A percentile compares a stretch with the other conserved stretches of the same genome.
Conservation (phyloP, 2,888 invertebrate species). For the Elgonia sp. region DNA sequence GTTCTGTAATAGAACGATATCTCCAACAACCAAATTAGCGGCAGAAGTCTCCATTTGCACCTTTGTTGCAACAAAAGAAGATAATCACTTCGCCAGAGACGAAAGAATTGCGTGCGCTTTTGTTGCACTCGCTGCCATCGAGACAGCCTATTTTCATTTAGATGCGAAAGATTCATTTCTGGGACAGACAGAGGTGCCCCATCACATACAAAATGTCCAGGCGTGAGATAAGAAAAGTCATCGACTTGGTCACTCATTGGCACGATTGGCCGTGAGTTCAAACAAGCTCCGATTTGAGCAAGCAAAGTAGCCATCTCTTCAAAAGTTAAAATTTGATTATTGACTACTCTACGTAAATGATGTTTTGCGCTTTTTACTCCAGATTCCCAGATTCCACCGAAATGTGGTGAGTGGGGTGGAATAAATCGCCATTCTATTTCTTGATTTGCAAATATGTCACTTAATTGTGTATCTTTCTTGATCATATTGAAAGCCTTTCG, state of each 20-base stretch:
- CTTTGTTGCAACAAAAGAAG: too few relatives aligned
- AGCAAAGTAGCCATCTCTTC: constrained; percentile 13
- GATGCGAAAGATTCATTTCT: background rate
- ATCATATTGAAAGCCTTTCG: background rate
- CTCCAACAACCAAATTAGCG: background rate
- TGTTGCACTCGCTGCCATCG: too few relatives aligned
- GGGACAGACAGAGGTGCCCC: constrained; percentile 25
- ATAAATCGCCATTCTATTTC: too few relatives aligned
- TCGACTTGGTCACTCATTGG: background rate
- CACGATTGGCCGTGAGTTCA: background rate
- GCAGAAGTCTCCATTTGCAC: too few relatives aligned
- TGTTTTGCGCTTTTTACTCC: background rate
- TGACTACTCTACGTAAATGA: constrained; percentile 21
- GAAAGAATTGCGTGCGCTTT: too few relatives aligned
- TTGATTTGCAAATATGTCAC: too few relatives aligned
- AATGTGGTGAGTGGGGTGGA: too few relatives aligned
- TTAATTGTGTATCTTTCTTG: background rate
- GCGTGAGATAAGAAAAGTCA: constrained; percentile 38
- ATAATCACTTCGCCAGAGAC: too few relatives aligned
- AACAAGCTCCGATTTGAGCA: constrained; percentile 1
- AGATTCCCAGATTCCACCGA: too few relatives aligned
- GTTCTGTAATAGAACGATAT: constrained; percentile 40
- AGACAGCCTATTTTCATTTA: background rate
- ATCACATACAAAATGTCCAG: constrained; percentile 29
- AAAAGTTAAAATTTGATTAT: constrained; percentile 8